Base-by-base conservation (phyloP, 2,797 vertebrate genomes). In the Cygnus olor region DNA sequence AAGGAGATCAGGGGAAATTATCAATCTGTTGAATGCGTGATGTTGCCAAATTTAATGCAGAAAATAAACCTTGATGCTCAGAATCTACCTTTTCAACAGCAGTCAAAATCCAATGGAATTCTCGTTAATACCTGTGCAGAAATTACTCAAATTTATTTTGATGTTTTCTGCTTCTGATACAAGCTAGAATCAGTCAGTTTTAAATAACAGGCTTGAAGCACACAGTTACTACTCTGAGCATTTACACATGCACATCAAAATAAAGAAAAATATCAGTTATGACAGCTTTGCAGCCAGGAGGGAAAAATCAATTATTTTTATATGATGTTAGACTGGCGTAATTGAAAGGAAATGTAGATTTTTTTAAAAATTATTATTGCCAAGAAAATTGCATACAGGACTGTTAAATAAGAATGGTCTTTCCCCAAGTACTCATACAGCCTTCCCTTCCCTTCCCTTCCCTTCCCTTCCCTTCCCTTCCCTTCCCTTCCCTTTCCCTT, bases 71-170 rank as follows among this genome's bases (percentile, higher is more conserved):
- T 45, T 76, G 49, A 86, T 95, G 60, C 34, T 65, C 51, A 54
- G 72, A 87, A 77, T 76, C 51, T 58, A 72, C 65, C 28, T 90
- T 90, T 87, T 88, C 65, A 72, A 88, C 65, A 80, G 42, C 32
- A 83, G 61, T 66, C 56, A 61, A 24, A 80, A 73, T 88, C 68
- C 18, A 20, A 65, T 18, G 11, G 73, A 95, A 95, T 94, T 89
- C 81, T 86, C 60, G 90, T 70, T 86, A 90, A 94, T 93, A 70
- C 77, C 79, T 85, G 34, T 72, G 68, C 44, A 95, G 69, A 68
- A 95, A 78, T 95, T 95, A 82, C 38, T 96, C 30, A 15, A 89
- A 76, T 89, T 97, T 76, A 85, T 6, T 95, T 91, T 96, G 77
- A 25, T 93, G 77, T 7, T 94, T 96, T 93, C 85, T 77, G 85